Percentiles rank a stretch among this genome's conserved stretches.
phyloP scores from a whole-genome alignment of 2,797 vertebrate genomes.

The Tolypeutes matacus region DNA sequence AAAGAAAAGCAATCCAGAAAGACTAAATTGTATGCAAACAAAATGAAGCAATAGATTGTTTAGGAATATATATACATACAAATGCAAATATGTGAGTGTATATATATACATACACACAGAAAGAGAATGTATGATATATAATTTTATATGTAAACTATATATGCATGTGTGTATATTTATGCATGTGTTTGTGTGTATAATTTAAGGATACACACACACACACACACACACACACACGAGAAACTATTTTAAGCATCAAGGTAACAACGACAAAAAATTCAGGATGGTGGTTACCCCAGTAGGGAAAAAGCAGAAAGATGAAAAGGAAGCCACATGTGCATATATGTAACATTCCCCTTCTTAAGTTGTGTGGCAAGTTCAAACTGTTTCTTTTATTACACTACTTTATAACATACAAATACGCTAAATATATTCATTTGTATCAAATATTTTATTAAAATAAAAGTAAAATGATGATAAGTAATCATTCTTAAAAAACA shows the following conservation, averaged over 20 bases:
- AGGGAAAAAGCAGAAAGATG: not conserved
- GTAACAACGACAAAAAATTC: not conserved
- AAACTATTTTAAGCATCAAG: not conserved
- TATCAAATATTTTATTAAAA: constrained; percentile 9
- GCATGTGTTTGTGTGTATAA: not conserved
- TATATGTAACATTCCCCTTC: not conserved
- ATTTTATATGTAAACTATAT: not conserved
- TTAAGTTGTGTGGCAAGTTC: not conserved
- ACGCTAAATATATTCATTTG: not conserved
- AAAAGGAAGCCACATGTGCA: not conserved
- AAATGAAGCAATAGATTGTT: not conserved
- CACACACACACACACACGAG: not conserved
- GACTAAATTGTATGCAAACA: not conserved
- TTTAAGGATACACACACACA: not conserved
- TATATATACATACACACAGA: too few species aligned
- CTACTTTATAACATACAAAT: not conserved
- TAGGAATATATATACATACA: not conserved
- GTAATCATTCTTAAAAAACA: not conserved
- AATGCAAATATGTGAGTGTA: not conserved
- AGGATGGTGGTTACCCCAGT: not conserved
- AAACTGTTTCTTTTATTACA: not conserved
- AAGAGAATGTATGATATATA: too few species aligned
- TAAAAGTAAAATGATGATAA: constrained; percentile 13
- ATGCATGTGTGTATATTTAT: not conserved
- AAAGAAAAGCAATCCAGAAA: constrained; percentile 23